Conservation (phyloP, 37 sponge, comb jelly and placozoan species). For the Chondrilla cf. caribensis region DNA sequence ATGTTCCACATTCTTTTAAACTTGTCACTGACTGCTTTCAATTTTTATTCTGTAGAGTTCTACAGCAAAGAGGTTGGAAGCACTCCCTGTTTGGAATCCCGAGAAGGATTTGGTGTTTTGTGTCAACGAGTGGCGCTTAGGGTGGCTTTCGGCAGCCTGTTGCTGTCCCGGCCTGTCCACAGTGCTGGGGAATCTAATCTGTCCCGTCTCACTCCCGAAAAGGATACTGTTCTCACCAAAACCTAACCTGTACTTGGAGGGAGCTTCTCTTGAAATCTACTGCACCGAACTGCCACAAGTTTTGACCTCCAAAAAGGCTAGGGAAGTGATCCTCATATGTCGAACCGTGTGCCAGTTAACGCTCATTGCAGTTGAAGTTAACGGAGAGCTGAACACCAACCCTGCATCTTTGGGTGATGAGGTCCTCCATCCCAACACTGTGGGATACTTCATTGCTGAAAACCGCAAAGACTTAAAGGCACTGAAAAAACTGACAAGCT, state of each 20-base stretch:
- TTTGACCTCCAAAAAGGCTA: slow-evolving; percentile 33
- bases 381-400: slow-evolving; percentile 23
- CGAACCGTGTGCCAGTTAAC: slow-evolving; percentile 57
- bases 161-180: slow-evolving; percentile 83
- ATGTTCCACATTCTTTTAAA: too few species aligned
- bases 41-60: too few species aligned
- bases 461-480: slow-evolving; percentile 19
- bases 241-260: slow-evolving; percentile 34
- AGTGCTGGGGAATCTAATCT: slow-evolving; percentile 70
- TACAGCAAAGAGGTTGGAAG: too few species aligned
- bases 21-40: too few species aligned
- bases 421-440: not conserved
- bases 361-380: slow-evolving; percentile 61
- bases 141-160: slow-evolving; percentile 72
- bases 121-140: slow-evolving; percentile 69
- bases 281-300: slow-evolving; percentile 32
- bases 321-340: slow-evolving; percentile 63
- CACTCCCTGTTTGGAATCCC: slow-evolving; percentile 40
- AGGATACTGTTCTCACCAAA: not conserved
- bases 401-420: not conserved
- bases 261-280: slow-evolving; percentile 76
- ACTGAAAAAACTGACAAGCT: not conserved
- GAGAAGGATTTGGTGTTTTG: slow-evolving; percentile 60
- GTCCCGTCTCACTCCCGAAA: not conserved
- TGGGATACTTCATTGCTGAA: slow-evolving; percentile 72